Base-by-base conservation (phyloP, 2,113 vertebrate species). In the Melanocharis versteri region DNA sequence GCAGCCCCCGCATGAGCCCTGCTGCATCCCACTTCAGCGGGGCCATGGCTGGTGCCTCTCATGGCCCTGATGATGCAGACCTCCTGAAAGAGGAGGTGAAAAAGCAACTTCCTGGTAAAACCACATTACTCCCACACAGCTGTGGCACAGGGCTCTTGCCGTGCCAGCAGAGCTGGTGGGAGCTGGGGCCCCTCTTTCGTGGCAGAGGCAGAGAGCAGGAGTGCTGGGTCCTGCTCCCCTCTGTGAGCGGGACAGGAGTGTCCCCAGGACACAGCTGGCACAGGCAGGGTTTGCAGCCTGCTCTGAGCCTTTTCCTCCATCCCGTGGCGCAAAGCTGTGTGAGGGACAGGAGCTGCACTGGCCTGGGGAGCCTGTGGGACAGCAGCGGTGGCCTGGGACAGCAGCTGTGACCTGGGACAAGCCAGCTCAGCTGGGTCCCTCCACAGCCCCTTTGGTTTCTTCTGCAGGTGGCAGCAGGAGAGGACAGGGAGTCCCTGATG, bases 391-490 rank as follows among this genome's bases (percentile, higher is more conserved):
- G 35, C 42, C 56, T 35, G 20, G 66, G 51, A 56, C 0, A 1
- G 48, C 27, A 31, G 56, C 0, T 0, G 6, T 71, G 89, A 23
- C 60, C 64, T 56, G 24, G 78, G 65, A 48, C 1, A 1, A 22
- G 33, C 19, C 57, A 68, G 62, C 58, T 68, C 58, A 58, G 71
- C 50, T 50, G 57, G 5, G 1, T 37, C 37, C 20, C 76, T 65
- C 69, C 83, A 30, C 65, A 87, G 33, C 24, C 40, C 39, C n/a
- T 83, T 69, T 77, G 83, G 24, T 86, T 94, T 86, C 87, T 91
- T 88, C 84, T 21, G 64, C 88, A 96, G 96, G 96, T 75, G 75
- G 89, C 64, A 53, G 60, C 82, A 54, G 82, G 40, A 89, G 79
- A 91, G 68, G 75, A 77, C 79, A 15, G 78, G 51, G 54, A 88